Evolutionary conservation across 2,888 invertebrate genomes (phyloP).

Genomic region (Agrochola circellaris): DNA sequence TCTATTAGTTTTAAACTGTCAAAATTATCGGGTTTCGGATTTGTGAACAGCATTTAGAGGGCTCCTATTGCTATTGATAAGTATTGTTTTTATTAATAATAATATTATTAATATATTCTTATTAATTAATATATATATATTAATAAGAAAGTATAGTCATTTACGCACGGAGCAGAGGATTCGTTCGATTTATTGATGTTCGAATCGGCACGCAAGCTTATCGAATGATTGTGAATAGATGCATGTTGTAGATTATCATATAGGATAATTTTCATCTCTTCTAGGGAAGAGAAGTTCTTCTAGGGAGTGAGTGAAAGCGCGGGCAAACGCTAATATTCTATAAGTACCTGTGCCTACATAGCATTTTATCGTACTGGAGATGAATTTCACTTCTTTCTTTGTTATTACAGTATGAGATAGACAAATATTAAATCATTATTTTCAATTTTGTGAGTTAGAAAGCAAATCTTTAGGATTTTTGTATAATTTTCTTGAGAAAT

Average conservation of each 20-base stretch:
- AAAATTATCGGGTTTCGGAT: too few species aligned
- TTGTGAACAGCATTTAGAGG: too few species aligned
- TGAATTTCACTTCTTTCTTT: slow-evolving; percentile 8
- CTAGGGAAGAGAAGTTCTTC: too few species aligned
- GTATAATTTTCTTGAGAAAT: slow-evolving; percentile 16
- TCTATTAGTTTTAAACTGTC: neutral
- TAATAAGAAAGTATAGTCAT: too few species aligned
- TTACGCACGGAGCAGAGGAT: too few species aligned
- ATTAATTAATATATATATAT: too few species aligned
- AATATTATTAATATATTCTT: too few species aligned
- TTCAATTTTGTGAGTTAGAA: neutral
- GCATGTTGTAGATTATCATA: neutral
- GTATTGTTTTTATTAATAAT: too few species aligned
- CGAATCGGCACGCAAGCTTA: too few species aligned
- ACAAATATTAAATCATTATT: slow-evolving; percentile 13
- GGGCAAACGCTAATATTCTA: neutral
- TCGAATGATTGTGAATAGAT: too few species aligned
- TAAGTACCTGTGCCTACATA: neutral
- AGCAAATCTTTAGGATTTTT: neutral
- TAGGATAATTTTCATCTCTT: neutral
- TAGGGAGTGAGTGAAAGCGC: neutral
- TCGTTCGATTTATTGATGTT: too few species aligned
- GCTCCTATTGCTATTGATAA: too few species aligned
- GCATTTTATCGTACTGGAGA: neutral
- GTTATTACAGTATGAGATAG: neutral